These are phyloP conservation scores for Delia radicum DNA, from an alignment of 1,140 invertebrate genomes.

Conservation along the genomic window DNA sequence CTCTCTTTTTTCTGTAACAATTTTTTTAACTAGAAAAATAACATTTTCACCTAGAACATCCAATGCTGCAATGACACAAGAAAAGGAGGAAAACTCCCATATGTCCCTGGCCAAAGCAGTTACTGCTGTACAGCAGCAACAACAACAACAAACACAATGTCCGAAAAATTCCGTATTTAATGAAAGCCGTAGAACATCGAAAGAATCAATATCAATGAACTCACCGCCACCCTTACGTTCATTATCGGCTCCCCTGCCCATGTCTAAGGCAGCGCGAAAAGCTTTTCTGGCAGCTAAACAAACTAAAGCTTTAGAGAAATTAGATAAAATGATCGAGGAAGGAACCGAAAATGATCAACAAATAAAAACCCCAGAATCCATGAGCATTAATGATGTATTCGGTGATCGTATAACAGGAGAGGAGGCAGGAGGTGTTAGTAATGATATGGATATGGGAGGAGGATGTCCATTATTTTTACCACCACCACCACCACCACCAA, in stretches of 20 bases:
- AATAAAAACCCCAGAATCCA: slow-evolving; percentile 33
- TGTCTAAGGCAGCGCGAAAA: slow-evolving; percentile 51
- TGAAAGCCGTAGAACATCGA: slow-evolving; percentile 34
- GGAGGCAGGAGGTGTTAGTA: slow-evolving; percentile 5
- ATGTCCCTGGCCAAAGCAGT: background rate
- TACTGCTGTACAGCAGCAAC: background rate
- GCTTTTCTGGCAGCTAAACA: slow-evolving; percentile 52
- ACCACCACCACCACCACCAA: slow-evolving; percentile 38
- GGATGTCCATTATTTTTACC: slow-evolving; percentile 49
- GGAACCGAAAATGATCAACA: slow-evolving; percentile 47
- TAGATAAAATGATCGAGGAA: slow-evolving; percentile 55
- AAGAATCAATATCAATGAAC: slow-evolving; percentile 45
- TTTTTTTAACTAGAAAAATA: slow-evolving; percentile 46
- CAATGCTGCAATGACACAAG: slow-evolving; percentile 5
- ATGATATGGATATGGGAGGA: slow-evolving; percentile 32
- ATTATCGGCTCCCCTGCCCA: slow-evolving; percentile 40
- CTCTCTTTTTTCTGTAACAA: background rate
- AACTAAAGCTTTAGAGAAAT: slow-evolving; percentile 52
- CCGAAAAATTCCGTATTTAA: slow-evolving; percentile 23
- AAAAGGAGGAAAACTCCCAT: slow-evolving; percentile 25
- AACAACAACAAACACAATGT: background rate
- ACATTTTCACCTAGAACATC: slow-evolving; percentile 45
- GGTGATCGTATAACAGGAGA: slow-evolving; percentile 24
- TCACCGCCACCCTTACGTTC: slow-evolving; percentile 47
- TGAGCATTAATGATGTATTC: slow-evolving; percentile 17